A percentile compares a stretch with the other conserved stretches of the same genome.
Evolutionary conservation across 2,797 vertebrate genomes (phyloP).

Genomic region (Sebastes elongatus): DNA sequence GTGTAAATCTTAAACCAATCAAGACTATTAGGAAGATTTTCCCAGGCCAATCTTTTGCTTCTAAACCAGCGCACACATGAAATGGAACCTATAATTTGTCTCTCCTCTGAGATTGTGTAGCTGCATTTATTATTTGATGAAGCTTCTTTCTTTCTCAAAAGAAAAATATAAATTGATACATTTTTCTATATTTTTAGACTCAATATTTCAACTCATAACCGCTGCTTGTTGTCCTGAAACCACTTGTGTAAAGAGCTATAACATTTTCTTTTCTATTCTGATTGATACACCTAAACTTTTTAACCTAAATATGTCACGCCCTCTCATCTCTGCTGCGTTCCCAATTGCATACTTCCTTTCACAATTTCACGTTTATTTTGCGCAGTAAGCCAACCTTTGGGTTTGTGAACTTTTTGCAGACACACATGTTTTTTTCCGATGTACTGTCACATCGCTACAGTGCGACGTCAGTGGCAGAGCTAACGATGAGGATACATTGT

Average conservation of each 20-base stretch:
- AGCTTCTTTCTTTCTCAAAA: not conserved
- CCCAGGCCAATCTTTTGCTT: not conserved
- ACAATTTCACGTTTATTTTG: not conserved
- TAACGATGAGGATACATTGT: not conserved
- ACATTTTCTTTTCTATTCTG: not conserved
- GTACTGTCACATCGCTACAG: not conserved
- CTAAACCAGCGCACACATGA: not conserved
- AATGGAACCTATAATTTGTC: not conserved
- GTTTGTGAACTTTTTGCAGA: not conserved
- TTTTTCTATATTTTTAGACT: not conserved
- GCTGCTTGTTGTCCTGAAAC: not conserved
- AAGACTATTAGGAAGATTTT: not conserved
- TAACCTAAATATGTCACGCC: not conserved
- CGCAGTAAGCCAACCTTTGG: not conserved
- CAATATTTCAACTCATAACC: not conserved
- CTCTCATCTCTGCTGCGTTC: not conserved
- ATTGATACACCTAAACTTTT: not conserved
- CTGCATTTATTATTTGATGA: not conserved
- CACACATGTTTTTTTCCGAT: not conserved
- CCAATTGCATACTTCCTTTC: not conserved
- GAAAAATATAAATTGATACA: not conserved
- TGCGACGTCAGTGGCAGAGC: slow-evolving; percentile 18
- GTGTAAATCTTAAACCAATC: not conserved
- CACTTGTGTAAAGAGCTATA: not conserved
- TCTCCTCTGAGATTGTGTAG: not conserved